Evolutionary conservation across 92 coral and sea anemone species (phyloP).

Genomic region (Palythoa heliodiscus): DNA sequence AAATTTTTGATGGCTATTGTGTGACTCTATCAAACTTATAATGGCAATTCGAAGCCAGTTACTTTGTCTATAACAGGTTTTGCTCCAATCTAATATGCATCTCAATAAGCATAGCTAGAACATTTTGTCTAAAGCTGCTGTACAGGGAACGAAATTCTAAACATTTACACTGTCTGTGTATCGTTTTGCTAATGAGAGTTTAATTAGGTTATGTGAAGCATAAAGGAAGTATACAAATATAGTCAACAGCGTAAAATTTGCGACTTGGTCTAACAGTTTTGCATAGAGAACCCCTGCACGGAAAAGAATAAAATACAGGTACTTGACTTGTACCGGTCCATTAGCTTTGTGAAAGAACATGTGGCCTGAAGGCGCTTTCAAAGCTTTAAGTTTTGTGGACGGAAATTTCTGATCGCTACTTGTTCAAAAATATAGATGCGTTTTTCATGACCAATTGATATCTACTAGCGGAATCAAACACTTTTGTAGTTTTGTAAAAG

Average conservation of each 20-base stretch:
- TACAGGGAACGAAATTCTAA: neutral
- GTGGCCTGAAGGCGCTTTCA: neutral
- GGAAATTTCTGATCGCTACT: neutral
- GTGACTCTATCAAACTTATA: neutral
- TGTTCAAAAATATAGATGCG: neutral
- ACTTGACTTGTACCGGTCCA: conserved; percentile 36
- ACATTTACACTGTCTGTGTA: neutral
- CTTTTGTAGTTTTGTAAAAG: too few relatives aligned
- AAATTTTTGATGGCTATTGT: conserved; percentile 37
- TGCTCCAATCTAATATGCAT: neutral
- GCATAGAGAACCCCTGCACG: conserved; percentile 25
- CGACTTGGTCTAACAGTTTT: conserved; percentile 22
- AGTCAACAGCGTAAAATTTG: conserved; percentile 37
- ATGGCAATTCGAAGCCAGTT: neutral
- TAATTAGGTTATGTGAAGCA: conserved; percentile 31
- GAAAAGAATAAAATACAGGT: conserved; percentile 24
- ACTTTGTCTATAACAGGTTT: conserved; percentile 42
- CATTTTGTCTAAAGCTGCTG: neutral
- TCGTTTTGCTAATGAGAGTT: conserved; percentile 21
- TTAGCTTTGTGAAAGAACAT: conserved; percentile 25
- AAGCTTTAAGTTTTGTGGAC: neutral
- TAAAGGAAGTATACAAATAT: neutral
- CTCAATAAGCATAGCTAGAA: neutral
- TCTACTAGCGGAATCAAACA: too few relatives aligned
- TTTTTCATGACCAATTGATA: too few relatives aligned